A percentile compares a stretch with the other conserved stretches of the same genome.
Evolutionary conservation across 2,113 vertebrate genomes (phyloP).

Genomic region (Thermophis baileyi): DNA sequence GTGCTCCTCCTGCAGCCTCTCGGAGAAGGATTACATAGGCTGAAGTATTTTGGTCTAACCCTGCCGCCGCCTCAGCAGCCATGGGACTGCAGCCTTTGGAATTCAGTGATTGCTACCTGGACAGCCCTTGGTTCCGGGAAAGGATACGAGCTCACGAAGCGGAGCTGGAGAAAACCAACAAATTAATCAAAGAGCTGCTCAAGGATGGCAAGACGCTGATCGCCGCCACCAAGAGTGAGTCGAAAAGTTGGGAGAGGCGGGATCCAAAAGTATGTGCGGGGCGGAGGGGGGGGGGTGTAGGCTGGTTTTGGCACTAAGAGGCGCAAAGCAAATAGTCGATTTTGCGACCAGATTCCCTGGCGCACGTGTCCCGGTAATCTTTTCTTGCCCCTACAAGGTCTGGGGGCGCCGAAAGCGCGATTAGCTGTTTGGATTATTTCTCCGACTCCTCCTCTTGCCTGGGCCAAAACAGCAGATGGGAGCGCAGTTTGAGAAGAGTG

Average conservation of each 20-base stretch:
- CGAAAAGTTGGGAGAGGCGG: neutral
- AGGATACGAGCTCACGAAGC: slow-evolving; percentile 89
- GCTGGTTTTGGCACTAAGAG: neutral
- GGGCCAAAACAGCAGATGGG: neutral
- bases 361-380: neutral
- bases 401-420: neutral
- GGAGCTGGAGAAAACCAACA: slow-evolving; percentile 93
- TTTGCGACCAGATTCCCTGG: neutral
- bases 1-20: neutral
- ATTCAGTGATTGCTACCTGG: slow-evolving; percentile 96
- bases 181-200: slow-evolving; percentile 96
- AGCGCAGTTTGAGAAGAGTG: neutral
- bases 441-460: neutral
- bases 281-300: neutral
- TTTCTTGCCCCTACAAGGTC: slow-evolving; percentile 15
- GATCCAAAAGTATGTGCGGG: neutral
- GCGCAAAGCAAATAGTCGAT: neutral
- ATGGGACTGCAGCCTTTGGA: slow-evolving; percentile 97
- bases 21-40: neutral
- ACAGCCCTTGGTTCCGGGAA: slow-evolving; percentile 91
- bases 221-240: slow-evolving; percentile 91
- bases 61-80: slow-evolving; percentile 25
- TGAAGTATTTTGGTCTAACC: neutral
- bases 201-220: slow-evolving; percentile 98
- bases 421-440: neutral